Evolutionary conservation across 2,113 vertebrate species (phyloP).

Genomic region (Zeus faber): DNA sequence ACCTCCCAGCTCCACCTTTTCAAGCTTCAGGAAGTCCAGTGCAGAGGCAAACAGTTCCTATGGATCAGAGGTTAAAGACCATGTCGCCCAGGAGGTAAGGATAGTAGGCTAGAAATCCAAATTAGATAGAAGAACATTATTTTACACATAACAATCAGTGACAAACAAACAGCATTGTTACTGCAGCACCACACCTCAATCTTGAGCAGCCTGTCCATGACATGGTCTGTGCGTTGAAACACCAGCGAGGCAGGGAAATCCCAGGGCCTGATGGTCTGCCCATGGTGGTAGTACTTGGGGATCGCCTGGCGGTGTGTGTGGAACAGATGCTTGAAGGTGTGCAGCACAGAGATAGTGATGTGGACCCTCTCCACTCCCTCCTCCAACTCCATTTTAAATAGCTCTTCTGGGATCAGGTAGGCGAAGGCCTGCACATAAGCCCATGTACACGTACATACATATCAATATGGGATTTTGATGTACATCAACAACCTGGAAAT

Average conservation of each 20-base stretch:
- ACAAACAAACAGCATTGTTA: neutral
- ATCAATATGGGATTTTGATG: neutral
- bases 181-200: constrained; percentile 55
- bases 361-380: constrained; percentile 71
- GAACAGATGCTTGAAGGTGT: constrained; percentile 70
- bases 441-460: neutral
- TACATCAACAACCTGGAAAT: neutral
- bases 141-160: neutral
- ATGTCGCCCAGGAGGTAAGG: neutral
- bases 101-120: too few species aligned
- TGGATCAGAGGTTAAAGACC: constrained; percentile 6
- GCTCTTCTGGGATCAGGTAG: constrained; percentile 74
- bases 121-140: too few species aligned
- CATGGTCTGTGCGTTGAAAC: constrained; percentile 60
- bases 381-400: constrained; percentile 80
- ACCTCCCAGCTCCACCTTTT: constrained; percentile 68
- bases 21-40: constrained; percentile 75
- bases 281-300: constrained; percentile 34
- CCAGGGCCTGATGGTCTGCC: constrained; percentile 52
- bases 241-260: constrained; percentile 69
- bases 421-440: constrained; percentile 53
- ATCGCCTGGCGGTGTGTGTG: constrained; percentile 49
- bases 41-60: constrained; percentile 77
- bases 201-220: constrained; percentile 62
- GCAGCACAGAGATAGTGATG: constrained; percentile 59